A percentile compares a stretch with the other conserved stretches of the same genome.
Conservation (phyloP, 1,140 invertebrate genomes). For the Andrena cerasifolii region DNA sequence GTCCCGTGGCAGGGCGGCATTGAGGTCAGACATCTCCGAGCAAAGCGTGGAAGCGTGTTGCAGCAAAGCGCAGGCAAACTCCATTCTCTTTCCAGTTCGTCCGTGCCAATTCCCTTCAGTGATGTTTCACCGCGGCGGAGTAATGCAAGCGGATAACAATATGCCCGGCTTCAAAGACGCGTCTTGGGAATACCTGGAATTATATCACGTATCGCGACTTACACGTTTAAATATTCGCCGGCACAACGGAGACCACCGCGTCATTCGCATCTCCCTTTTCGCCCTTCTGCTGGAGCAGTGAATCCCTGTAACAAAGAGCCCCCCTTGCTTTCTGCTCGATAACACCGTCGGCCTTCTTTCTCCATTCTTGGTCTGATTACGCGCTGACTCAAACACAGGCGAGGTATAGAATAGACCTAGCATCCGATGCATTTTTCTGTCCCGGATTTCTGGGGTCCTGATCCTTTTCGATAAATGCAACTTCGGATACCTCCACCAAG, state of each 20-base stretch:
- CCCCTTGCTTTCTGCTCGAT: not conserved
- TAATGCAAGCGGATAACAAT: slow-evolving; percentile 40
- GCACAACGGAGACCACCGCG: not conserved
- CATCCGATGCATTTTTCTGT: too few relatives aligned
- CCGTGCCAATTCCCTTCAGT: slow-evolving; percentile 42
- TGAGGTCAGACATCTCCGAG: slow-evolving; percentile 14
- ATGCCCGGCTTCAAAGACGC: slow-evolving; percentile 27
- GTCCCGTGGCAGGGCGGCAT: not conserved
- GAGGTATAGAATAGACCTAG: too few relatives aligned
- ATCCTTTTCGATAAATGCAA: too few relatives aligned
- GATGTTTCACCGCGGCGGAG: slow-evolving; percentile 22
- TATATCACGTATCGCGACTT: slow-evolving; percentile 24
- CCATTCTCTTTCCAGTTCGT: slow-evolving; percentile 41
- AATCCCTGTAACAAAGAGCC: not conserved
- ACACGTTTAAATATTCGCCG: slow-evolving; percentile 21
- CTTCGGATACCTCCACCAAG: too few relatives aligned
- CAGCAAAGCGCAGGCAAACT: slow-evolving; percentile 28
- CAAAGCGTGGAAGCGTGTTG: not conserved
- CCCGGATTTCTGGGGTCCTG: too few relatives aligned
- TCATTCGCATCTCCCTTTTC: not conserved
- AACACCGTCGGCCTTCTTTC: not conserved
- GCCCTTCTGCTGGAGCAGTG: not conserved
- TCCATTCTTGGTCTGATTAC: not conserved
- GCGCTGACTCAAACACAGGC: too few relatives aligned
- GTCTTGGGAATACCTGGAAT: slow-evolving; percentile 40